Conservation (phyloP, 2,888 invertebrate species). For the Furcula furcula region DNA sequence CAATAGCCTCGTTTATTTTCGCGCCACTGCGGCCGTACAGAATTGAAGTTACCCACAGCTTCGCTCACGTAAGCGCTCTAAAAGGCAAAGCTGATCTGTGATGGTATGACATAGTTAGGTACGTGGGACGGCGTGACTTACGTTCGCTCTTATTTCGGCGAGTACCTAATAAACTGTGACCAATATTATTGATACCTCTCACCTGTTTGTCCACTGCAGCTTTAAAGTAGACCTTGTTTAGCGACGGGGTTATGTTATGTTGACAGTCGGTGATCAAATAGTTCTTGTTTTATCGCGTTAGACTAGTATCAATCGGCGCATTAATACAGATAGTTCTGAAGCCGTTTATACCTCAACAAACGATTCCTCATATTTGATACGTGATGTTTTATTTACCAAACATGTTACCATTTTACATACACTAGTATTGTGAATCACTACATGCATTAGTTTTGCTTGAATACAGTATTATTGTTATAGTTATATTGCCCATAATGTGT, state of each 20-base stretch:
- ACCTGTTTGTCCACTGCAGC: conserved; percentile 43
- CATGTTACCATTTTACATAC: conserved; percentile 57
- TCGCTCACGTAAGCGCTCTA: conserved; percentile 54
- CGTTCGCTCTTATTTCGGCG: conserved; percentile 37
- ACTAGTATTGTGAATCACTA: conserved; percentile 41
- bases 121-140: conserved; percentile 63
- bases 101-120: conserved; percentile 75
- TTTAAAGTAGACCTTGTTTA: conserved; percentile 37
- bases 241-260: conserved; percentile 13
- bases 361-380: conserved; percentile 46
- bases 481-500: conserved; percentile 35
- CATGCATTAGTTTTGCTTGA: conserved; percentile 34
- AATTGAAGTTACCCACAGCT: conserved; percentile 43
- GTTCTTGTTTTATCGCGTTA: conserved; percentile 15
- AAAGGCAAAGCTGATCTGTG: conserved; percentile 77
- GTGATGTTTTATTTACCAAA: conserved; percentile 50
- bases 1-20: conserved; percentile 20
- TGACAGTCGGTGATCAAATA: conserved; percentile 15
- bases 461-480: conserved; percentile 57
- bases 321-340: conserved; percentile 32
- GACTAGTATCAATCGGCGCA: conserved; percentile 15
- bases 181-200: conserved; percentile 29
- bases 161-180: conserved; percentile 41
- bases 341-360: conserved; percentile 42
- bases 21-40: conserved; percentile 8